Evolutionary conservation across 2,113 vertebrate species (phyloP).

Genomic region (Diphyllodes magnificus): DNA sequence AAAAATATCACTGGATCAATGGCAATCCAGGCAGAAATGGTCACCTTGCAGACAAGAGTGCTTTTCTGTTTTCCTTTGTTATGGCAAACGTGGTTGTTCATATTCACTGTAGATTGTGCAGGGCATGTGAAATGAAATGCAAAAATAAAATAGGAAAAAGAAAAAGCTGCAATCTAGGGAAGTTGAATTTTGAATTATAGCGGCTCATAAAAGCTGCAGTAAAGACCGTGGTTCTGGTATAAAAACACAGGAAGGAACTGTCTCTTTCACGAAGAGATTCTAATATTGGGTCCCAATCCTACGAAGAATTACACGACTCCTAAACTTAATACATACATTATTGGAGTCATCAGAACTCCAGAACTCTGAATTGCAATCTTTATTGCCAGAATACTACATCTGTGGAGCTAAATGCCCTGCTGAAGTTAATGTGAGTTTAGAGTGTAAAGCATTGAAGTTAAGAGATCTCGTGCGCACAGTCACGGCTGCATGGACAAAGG

Average conservation of each 20-base stretch:
- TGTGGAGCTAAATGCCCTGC: neutral
- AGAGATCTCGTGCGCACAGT: neutral
- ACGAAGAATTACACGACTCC: neutral
- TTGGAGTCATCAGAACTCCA: neutral
- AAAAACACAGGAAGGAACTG: conserved; percentile 29
- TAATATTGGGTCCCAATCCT: neutral
- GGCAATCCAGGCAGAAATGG: neutral
- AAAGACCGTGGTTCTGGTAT: neutral
- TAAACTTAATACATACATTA: neutral
- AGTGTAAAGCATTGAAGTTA: neutral
- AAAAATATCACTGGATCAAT: neutral
- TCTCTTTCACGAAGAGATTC: conserved; percentile 16
- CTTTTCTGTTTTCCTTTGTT: neutral
- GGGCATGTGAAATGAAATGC: neutral
- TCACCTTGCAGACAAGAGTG: neutral
- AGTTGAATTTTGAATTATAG: conserved; percentile 24
- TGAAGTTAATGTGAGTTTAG: neutral
- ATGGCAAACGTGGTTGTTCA: neutral
- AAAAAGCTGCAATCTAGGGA: neutral
- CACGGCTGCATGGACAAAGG: neutral
- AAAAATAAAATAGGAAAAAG: neutral
- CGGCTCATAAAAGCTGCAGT: conserved; percentile 25
- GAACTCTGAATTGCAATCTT: neutral
- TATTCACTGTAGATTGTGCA: neutral
- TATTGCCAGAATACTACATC: neutral